Evolutionary conservation across 1,140 invertebrate species (phyloP).

Genomic region (Goniozus legneri): DNA sequence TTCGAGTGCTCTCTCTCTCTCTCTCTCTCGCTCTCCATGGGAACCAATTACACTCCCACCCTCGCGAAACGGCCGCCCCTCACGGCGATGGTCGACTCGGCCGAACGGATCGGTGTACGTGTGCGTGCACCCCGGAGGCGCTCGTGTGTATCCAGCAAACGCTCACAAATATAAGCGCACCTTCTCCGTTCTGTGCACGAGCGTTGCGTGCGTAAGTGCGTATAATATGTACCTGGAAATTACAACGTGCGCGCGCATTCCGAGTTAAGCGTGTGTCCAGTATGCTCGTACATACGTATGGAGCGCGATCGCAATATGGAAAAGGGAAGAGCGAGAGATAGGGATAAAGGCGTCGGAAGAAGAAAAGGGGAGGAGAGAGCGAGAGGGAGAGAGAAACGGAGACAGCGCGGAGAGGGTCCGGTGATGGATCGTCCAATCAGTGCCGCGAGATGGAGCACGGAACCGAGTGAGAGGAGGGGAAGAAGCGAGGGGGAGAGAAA

Average conservation of each 20-base stretch:
- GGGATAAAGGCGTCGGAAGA: conserved; percentile 20
- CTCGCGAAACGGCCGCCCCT: conserved; percentile 29
- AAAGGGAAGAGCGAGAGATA: conserved; percentile 19
- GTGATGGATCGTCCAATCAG: conserved; percentile 59
- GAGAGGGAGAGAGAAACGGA: conserved; percentile 24
- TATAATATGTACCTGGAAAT: neutral
- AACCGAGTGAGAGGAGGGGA: conserved; percentile 29
- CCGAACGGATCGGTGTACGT: conserved; percentile 8
- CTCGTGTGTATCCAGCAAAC: neutral
- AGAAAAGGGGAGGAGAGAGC: conserved; percentile 11
- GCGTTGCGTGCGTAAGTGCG: neutral
- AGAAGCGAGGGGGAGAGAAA: conserved; percentile 18
- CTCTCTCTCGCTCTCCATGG: conserved; percentile 25
- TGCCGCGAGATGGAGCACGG: conserved; percentile 55
- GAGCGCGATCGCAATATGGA: conserved; percentile 25
- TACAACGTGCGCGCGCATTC: neutral
- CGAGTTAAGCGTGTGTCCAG: conserved; percentile 27
- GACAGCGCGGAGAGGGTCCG: conserved; percentile 31
- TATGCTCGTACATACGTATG: conserved; percentile 13
- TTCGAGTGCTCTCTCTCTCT: conserved; percentile 10
- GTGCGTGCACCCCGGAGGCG: conserved; percentile 1
- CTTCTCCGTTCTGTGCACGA: too few relatives aligned
- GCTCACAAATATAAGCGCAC: too few relatives aligned
- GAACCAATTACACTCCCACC: conserved; percentile 38
- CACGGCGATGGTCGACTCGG: conserved; percentile 25